phyloP scores from a whole-genome alignment of 2,888 invertebrate genomes.

The Campoplex nolae region DNA sequence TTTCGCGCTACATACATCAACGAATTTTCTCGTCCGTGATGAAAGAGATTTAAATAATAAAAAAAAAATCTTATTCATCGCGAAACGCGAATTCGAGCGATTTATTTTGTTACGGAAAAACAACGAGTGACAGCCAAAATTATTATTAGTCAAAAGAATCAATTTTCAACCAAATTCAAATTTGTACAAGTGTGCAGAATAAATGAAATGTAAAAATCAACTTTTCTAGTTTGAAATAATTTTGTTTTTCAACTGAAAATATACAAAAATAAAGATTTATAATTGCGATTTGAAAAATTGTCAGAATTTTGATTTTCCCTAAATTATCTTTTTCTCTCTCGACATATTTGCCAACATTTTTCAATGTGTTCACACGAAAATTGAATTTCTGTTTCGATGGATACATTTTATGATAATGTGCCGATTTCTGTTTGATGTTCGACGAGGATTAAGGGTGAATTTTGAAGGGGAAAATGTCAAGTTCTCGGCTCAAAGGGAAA shows the following conservation, averaged over 20 bases:
- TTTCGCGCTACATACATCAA: constrained; percentile 25
- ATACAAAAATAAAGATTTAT: background rate
- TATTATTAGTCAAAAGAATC: background rate
- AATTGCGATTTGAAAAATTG: background rate
- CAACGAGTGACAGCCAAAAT: background rate
- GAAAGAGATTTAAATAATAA: constrained; percentile 26
- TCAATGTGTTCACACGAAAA: background rate
- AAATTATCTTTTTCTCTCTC: background rate
- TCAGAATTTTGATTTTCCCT: background rate
- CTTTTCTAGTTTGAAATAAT: background rate
- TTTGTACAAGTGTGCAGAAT: background rate
- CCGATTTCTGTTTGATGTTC: background rate
- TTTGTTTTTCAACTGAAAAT: too few relatives aligned
- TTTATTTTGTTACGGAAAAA: background rate
- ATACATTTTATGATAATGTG: background rate
- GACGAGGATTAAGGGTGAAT: background rate
- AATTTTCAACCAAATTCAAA: background rate
- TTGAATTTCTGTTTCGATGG: background rate
- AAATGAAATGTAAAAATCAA: background rate
- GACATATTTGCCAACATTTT: background rate
- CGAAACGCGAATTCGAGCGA: background rate
- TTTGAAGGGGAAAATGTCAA: constrained; percentile 9
- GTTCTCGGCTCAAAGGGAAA: constrained; percentile 1
- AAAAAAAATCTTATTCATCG: background rate
- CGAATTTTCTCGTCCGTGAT: constrained; percentile 19